Conservation (phyloP, 2,113 vertebrate species). For the Sylvilagus bachmani region DNA sequence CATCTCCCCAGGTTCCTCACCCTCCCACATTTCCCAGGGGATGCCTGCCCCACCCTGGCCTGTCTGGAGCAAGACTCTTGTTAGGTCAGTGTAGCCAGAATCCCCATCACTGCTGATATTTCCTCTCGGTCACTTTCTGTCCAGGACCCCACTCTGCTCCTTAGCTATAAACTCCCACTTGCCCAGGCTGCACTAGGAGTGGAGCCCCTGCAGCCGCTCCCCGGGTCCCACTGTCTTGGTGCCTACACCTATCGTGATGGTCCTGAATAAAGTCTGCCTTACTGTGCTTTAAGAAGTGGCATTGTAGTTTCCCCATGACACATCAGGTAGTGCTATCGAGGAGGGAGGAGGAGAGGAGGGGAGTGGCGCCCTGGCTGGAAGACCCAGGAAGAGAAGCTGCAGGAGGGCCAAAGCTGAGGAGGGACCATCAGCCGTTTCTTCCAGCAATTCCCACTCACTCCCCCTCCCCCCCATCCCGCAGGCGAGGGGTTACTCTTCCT, state of each 20-base stretch:
- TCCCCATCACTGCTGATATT: neutral
- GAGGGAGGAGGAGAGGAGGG: neutral
- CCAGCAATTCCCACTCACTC: too few species aligned
- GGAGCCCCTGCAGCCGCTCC: neutral
- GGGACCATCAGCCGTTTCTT: neutral
- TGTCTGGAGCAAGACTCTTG: neutral
- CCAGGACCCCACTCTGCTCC: neutral
- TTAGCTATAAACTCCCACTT: neutral
- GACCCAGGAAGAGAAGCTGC: neutral
- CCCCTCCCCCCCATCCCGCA: slow-evolving; percentile 26
- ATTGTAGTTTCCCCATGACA: neutral
- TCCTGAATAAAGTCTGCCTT: neutral
- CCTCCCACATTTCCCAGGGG: neutral
- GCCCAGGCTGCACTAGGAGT: neutral
- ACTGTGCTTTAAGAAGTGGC: neutral
- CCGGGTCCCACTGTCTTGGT: neutral
- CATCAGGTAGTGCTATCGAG: neutral
- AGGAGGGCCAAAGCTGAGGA: neutral
- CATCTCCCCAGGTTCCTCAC: neutral
- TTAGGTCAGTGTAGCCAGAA: neutral
- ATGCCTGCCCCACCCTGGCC: neutral
- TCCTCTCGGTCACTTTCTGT: neutral
- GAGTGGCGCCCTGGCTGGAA: neutral
- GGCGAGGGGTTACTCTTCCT: neutral
- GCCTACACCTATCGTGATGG: too few species aligned